Evolutionary conservation across 2,797 vertebrate genomes (phyloP), one percentile per base, ranked within the genome.

Genomic region (Tympanoctomys barrerae): DNA sequence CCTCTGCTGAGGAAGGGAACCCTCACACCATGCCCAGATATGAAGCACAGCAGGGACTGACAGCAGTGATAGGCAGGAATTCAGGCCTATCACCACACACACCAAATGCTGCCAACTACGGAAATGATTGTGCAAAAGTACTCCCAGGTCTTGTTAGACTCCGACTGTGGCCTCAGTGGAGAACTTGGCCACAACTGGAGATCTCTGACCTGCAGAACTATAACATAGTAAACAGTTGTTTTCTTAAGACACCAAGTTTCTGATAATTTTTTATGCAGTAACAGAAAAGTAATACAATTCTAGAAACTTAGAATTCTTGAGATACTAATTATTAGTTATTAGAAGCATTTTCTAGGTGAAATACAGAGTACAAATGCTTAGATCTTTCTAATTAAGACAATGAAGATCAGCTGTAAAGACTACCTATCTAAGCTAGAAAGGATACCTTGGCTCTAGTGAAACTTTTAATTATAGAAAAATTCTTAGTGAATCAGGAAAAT

Each of bases 401-500:
- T 81, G 81, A 79, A 90, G 52, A 68, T 82, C 16, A 75, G 39
- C 28, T 85, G 49, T 84, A 95, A 96, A 94, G 54, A 19, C 33
- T 36, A 59, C 16, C 36, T 57, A 57, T 85, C 14, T 14, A 84
- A 66, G 62, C 28, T 87, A 9, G 49, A 95, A 87, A 84, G 59
- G 33, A 96, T 95, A 66, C 19, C 26, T 66, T 64, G 22, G 24
- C 16, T 88, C 84, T 79, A 3, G 5, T n/a, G 39, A 9, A 91
- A 91, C 31, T 66, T 46, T 18, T 75, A 82, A 77, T 92, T 68
- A 83, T 9, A 64, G 24, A 61, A 78, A 96, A 95, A 90, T 88
- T 21, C n/a, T 96, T 42, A 93, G 0, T 91, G 33, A 81, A 64
- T 93, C 71, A 86, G 79, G 89, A 93, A 93, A 73, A 1, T 1